phyloP scores from a whole-genome alignment of 2,797 vertebrate species.

The Acestrorhynchus altus region DNA sequence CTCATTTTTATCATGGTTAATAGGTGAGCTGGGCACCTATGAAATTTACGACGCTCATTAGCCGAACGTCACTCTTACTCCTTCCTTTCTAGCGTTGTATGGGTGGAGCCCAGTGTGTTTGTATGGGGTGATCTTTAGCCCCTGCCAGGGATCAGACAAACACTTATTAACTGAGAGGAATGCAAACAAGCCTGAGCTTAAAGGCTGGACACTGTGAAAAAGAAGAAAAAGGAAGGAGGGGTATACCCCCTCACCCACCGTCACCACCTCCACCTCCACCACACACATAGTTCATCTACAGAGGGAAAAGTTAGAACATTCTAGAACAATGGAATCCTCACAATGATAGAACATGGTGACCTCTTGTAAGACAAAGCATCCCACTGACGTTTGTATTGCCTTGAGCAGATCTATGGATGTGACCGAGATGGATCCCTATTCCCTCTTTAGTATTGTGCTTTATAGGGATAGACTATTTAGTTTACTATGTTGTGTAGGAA shows the following conservation, averaged over 20 bases:
- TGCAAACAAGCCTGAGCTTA: conserved; percentile 72
- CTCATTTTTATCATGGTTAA: conserved; percentile 56
- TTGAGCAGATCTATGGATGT: too few species aligned
- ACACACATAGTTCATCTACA: conserved; percentile 11
- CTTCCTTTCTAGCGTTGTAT: conserved; percentile 55
- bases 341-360: conserved; percentile 47
- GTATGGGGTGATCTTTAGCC: conserved; percentile 67
- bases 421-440: too few species aligned
- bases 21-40: conserved; percentile 52
- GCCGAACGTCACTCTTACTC: conserved; percentile 25
- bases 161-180: conserved; percentile 82
- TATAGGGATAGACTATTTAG: too few species aligned
- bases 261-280: conserved; percentile 2
- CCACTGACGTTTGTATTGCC: background rate
- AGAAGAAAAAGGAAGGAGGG: conserved; percentile 50
- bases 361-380: conserved; percentile 37
- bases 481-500: too few species aligned
- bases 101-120: conserved; percentile 58
- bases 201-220: conserved; percentile 50
- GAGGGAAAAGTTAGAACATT: conserved; percentile 38
- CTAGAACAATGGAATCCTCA: conserved; percentile 57
- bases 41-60: conserved; percentile 60
- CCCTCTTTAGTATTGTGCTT: too few species aligned
- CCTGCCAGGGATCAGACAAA: conserved; percentile 72
- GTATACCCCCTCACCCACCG: conserved; percentile 20